Percentiles rank a stretch among this genome's conserved stretches.
Evolutionary conservation across 2,888 invertebrate species (phyloP).

Genomic region (Erebia palarica): DNA sequence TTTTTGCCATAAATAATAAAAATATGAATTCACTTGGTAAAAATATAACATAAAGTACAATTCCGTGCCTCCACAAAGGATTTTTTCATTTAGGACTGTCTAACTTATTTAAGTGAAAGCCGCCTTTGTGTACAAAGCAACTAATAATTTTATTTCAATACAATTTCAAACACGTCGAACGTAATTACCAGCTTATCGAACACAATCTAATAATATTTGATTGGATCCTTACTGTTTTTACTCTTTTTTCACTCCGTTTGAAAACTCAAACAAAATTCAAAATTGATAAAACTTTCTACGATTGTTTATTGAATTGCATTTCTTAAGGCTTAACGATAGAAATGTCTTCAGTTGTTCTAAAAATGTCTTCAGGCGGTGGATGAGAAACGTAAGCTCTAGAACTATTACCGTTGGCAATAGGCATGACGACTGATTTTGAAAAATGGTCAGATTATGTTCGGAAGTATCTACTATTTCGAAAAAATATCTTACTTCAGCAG

Average conservation of each 20-base stretch:
- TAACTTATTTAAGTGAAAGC: constrained; percentile 10
- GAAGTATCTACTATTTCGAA: too few species aligned
- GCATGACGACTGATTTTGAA: too few species aligned
- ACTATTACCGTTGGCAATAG: too few species aligned
- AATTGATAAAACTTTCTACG: neutral
- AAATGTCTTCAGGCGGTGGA: too few species aligned
- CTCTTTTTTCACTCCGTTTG: neutral
- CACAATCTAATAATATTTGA: constrained; percentile 44
- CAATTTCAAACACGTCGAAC: constrained; percentile 38
- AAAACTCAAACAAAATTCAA: too few species aligned
- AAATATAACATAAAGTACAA: neutral
- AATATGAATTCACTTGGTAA: neutral
- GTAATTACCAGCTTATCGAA: constrained; percentile 49
- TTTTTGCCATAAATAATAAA: neutral
- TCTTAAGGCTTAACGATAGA: neutral
- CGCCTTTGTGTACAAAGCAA: constrained; percentile 13
- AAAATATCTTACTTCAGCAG: too few species aligned
- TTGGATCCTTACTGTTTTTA: constrained; percentile 41
- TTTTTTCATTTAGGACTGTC: constrained; percentile 13
- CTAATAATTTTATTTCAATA: constrained; percentile 33
- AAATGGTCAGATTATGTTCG: too few species aligned
- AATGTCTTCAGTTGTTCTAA: too few species aligned
- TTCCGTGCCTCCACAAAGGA: constrained; percentile 15
- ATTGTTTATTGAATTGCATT: neutral
- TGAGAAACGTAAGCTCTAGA: too few species aligned